Conservation (phyloP, 1,140 invertebrate species). For the Dendrolimus punctatus region DNA sequence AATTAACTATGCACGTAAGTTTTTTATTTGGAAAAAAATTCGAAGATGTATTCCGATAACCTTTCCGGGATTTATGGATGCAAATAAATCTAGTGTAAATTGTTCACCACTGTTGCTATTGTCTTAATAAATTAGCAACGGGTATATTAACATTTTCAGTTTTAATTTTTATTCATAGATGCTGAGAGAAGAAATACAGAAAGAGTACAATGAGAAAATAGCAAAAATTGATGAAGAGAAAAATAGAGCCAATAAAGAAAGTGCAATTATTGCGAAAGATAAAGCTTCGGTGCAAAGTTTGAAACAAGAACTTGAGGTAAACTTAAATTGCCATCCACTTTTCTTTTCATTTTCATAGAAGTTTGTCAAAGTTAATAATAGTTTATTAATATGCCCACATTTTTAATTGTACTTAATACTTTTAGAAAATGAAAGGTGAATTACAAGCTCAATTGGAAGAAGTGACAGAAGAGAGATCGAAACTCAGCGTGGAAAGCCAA, state of each 20-base stretch:
- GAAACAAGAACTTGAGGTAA: slow-evolving; percentile 57
- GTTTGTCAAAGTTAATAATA: background rate
- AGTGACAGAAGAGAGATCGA: slow-evolving; percentile 48
- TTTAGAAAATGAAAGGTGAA: slow-evolving; percentile 59
- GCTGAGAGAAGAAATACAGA: slow-evolving; percentile 55
- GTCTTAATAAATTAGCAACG: too few relatives aligned
- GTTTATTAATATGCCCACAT: slow-evolving; percentile 1
- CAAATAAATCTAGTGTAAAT: too few relatives aligned
- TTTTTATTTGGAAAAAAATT: too few relatives aligned
- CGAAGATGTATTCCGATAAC: too few relatives aligned
- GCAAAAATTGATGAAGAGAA: slow-evolving; percentile 55
- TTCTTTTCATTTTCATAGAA: too few relatives aligned
- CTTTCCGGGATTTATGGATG: too few relatives aligned
- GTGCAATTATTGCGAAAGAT: slow-evolving; percentile 46
- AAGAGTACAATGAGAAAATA: slow-evolving; percentile 56
- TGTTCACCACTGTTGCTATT: too few relatives aligned
- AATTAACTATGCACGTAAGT: too few relatives aligned
- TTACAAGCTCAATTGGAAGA: slow-evolving; percentile 57
- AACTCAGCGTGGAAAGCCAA: slow-evolving; percentile 53
- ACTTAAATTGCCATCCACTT: slow-evolving; percentile 1
- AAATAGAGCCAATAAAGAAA: slow-evolving; percentile 42
- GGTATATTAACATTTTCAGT: background rate
- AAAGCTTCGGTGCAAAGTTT: slow-evolving; percentile 50
- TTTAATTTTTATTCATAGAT: slow-evolving; percentile 24
- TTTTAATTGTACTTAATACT: background rate